These are phyloP conservation scores for Passerculus sandwichensis DNA, from an alignment of 2,797 vertebrate species.

Conservation along the genomic window DNA sequence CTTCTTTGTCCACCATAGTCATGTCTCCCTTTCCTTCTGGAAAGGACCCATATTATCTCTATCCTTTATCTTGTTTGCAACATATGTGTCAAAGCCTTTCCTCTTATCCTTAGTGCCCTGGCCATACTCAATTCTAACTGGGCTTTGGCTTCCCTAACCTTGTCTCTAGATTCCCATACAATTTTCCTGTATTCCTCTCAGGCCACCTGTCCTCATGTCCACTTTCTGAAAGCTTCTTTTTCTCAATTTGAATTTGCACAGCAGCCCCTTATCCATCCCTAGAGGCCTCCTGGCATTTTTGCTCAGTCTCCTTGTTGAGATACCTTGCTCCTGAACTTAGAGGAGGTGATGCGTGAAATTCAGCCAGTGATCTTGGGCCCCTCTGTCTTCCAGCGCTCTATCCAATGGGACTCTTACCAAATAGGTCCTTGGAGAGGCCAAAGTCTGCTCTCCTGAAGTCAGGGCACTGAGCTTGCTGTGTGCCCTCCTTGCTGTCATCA, in stretches of 20 bases:
- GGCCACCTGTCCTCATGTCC: accelerated
- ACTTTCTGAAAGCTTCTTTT: background rate
- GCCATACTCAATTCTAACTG: background rate
- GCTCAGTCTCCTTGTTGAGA: background rate
- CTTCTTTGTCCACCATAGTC: background rate
- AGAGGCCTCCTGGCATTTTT: background rate
- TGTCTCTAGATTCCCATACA: background rate
- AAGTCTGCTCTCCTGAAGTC: background rate
- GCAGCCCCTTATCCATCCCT: background rate
- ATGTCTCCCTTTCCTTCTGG: background rate
- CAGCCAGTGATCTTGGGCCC: accelerated
- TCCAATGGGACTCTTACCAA: accelerated
- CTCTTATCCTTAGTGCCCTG: background rate
- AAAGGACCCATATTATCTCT: background rate
- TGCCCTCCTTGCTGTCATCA: accelerated
- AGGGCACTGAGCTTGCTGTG: background rate
- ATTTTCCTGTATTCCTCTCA: background rate
- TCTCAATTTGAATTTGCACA: background rate
- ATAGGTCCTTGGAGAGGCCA: background rate
- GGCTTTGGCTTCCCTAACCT: background rate
- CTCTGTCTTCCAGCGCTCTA: background rate
- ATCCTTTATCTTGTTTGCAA: background rate
- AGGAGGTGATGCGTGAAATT: background rate
- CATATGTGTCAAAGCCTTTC: background rate
- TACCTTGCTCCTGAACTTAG: background rate